phyloP scores from a whole-genome alignment of 2,888 invertebrate genomes.

The Lasioglossum leucozonium region DNA sequence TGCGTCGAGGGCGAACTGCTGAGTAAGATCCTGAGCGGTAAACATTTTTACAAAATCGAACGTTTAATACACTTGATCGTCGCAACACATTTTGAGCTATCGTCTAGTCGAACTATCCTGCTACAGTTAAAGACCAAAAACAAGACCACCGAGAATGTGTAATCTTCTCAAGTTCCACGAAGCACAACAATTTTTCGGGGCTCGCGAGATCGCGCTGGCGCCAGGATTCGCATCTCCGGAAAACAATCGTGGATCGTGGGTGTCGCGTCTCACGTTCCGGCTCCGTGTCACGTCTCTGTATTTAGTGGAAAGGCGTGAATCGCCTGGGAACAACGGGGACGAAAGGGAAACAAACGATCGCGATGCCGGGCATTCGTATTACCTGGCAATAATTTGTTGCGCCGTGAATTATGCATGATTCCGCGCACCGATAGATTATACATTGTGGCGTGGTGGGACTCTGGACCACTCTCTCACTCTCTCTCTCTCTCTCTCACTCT shows the following conservation, averaged over 20 bases:
- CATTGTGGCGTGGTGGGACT: conserved; percentile 30
- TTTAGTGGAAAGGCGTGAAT: not conserved
- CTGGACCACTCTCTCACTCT: not conserved
- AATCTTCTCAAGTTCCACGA: not conserved
- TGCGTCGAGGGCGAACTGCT: not conserved
- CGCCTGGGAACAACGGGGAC: not conserved
- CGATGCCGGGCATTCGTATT: conserved; percentile 48
- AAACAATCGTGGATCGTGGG: not conserved
- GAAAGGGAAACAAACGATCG: not conserved
- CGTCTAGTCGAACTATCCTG: too few species aligned
- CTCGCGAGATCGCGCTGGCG: not conserved
- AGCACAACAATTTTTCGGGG: not conserved
- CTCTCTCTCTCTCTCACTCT: not conserved
- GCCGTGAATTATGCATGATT: conserved; percentile 64
- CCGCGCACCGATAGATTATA: conserved; percentile 61
- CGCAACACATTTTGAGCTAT: too few species aligned
- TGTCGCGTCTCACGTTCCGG: not conserved
- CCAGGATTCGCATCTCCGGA: not conserved
- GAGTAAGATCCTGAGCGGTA: not conserved
- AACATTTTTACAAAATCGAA: not conserved
- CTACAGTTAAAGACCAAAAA: too few species aligned
- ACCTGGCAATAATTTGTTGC: conserved; percentile 61
- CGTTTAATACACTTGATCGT: not conserved
- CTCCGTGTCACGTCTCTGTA: conserved; percentile 14
- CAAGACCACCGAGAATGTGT: not conserved